Percentiles rank a stretch among this genome's conserved stretches.
Conservation (phyloP, 2,888 invertebrate genomes). For the Deroplatys truncata region DNA sequence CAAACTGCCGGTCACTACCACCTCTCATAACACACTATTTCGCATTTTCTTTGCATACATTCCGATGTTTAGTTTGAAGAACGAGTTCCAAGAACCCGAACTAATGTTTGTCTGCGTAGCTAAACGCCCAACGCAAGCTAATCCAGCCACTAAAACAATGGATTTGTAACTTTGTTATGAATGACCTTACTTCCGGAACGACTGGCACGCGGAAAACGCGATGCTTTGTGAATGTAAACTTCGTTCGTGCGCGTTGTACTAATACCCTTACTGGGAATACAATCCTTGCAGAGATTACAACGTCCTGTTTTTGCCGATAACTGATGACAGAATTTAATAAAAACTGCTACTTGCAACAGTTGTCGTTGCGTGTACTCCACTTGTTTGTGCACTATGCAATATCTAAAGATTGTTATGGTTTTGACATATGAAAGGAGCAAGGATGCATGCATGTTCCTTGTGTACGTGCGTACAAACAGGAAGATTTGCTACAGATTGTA, state of each 20-base stretch:
- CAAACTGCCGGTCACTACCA: too few species aligned
- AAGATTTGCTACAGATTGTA: too few species aligned
- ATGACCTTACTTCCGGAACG: not conserved
- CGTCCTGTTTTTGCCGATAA: too few species aligned
- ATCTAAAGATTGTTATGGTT: too few species aligned
- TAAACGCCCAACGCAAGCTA: not conserved
- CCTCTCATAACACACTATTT: not conserved
- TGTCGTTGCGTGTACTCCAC: too few species aligned
- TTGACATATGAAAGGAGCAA: too few species aligned
- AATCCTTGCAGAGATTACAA: too few species aligned
- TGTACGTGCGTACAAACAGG: too few species aligned
- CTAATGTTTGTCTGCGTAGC: not conserved
- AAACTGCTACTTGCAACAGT: too few species aligned
- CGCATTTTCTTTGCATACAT: not conserved
- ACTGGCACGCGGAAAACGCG: not conserved
- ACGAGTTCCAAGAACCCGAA: not conserved
- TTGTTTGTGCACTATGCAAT: too few species aligned
- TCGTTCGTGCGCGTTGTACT: not conserved
- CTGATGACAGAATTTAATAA: too few species aligned
- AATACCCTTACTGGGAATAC: not conserved
- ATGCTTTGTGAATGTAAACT: not conserved
- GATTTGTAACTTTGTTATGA: not conserved
- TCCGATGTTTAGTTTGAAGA: not conserved
- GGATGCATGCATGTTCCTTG: too few species aligned
- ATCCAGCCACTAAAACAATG: not conserved